Percentiles rank a stretch among this genome's conserved stretches.
phyloP scores from a whole-genome alignment of 2,113 vertebrate genomes.

The Panthera leo region DNA sequence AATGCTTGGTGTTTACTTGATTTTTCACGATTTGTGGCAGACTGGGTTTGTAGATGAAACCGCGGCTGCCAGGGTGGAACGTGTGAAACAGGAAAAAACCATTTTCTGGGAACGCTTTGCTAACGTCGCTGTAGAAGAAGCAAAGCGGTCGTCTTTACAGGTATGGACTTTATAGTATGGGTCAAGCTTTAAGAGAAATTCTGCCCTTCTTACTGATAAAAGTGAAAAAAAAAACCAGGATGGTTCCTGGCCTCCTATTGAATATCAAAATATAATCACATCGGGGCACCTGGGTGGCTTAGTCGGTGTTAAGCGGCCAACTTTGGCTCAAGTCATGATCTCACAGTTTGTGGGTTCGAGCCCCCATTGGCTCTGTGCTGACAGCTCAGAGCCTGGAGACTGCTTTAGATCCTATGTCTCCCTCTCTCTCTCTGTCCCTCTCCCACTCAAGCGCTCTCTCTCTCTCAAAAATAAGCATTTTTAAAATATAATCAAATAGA shows the following conservation, averaged over 20 bases:
- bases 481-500: neutral
- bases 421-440: no score
- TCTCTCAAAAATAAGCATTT: no score
- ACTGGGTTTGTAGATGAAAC: slow-evolving; percentile 83
- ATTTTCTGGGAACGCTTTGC: slow-evolving; percentile 77
- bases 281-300: no score
- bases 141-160: slow-evolving; percentile 80
- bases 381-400: no score
- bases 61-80: slow-evolving; percentile 81
- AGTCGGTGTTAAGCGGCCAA: no score
- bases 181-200: neutral
- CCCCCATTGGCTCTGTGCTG: no score
- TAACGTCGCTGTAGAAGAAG: slow-evolving; percentile 57
- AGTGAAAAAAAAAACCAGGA: neutral
- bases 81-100: slow-evolving; percentile 85
- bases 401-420: no score
- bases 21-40: slow-evolving; percentile 79
- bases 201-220: neutral
- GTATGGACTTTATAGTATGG: slow-evolving; percentile 72
- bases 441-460: no score
- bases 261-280: neutral
- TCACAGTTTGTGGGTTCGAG: no score
- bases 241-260: neutral
- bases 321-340: no score
- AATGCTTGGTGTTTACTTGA: neutral